A percentile compares a stretch with the other conserved stretches of the same genome.
Evolutionary conservation across 1,140 invertebrate species (phyloP).

Genomic region (Drosophila nigrodunni): DNA sequence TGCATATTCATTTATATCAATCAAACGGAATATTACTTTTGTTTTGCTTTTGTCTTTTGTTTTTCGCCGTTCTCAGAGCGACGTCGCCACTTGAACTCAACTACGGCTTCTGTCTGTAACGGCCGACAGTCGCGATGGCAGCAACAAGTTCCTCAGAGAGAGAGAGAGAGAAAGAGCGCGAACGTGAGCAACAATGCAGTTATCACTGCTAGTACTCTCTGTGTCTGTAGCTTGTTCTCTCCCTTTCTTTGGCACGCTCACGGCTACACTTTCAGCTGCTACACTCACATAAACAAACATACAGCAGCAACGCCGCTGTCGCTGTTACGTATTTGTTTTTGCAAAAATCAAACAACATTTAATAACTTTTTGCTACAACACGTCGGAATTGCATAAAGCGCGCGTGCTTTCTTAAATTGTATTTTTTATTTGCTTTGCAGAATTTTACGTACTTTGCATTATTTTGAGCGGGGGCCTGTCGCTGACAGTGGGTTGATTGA

Average conservation of each 20-base stretch:
- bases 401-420: conserved; percentile 26
- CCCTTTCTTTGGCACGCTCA: conserved; percentile 39
- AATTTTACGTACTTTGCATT: conserved; percentile 46
- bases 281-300: conserved; percentile 35
- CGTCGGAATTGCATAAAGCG: conserved; percentile 47
- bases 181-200: conserved; percentile 28
- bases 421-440: conserved; percentile 10
- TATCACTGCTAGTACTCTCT: conserved; percentile 61
- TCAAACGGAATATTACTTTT: conserved; percentile 54
- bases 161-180: too few species aligned
- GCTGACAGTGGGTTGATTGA: conserved; percentile 64
- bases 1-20: conserved; percentile 77
- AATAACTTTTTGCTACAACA: conserved; percentile 28
- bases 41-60: conserved; percentile 50
- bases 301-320: conserved; percentile 36
- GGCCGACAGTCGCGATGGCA: conserved; percentile 30
- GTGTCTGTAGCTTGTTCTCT: conserved; percentile 31
- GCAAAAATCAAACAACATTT: conserved; percentile 63
- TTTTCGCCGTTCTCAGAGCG: conserved; percentile 51
- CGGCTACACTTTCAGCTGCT: conserved; percentile 30
- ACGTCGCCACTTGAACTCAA: conserved; percentile 75
- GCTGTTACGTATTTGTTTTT: conserved; percentile 80
- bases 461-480: conserved; percentile 27
- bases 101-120: conserved; percentile 71
- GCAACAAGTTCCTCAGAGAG: conserved; percentile 41